These are phyloP conservation scores for Scaptomyza parva DNA, from an alignment of 2,888 invertebrate species.

Conservation along the genomic window DNA sequence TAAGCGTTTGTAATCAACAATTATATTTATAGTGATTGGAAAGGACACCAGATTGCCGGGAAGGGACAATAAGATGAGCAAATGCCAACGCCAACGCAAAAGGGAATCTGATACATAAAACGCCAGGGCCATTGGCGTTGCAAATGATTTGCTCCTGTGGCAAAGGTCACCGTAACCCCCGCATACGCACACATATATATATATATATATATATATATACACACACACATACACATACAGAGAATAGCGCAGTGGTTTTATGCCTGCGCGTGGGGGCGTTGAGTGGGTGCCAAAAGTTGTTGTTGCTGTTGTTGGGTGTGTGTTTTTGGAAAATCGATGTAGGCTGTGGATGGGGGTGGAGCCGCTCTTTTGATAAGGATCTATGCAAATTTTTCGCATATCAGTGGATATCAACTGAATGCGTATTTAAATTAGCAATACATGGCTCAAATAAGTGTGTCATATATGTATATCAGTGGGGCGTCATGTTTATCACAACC, in stretches of 20 bases:
- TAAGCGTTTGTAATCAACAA: constrained; percentile 5
- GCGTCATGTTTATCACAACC: constrained; percentile 54
- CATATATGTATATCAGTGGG: constrained; percentile 23
- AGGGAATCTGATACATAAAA: constrained; percentile 17
- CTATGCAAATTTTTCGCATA: constrained; percentile 34
- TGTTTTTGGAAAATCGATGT: constrained; percentile 53
- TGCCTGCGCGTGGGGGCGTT: constrained; percentile 23
- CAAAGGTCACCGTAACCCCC: constrained; percentile 49
- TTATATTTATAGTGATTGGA: constrained; percentile 12
- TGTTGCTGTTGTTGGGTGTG: constrained; percentile 12
- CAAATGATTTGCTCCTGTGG: constrained; percentile 44
- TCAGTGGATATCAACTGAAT: constrained; percentile 4
- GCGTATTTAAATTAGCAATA: constrained; percentile 7
- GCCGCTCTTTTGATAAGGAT: constrained; percentile 44
- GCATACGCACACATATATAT: background rate
- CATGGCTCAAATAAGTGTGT: constrained; percentile 11
- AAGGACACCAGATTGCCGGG: constrained; percentile 13
- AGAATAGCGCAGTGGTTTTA: background rate
- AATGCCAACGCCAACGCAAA: background rate
- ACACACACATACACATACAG: background rate
- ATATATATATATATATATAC: background rate
- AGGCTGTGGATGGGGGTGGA: constrained; percentile 7
- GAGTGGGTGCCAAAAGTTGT: constrained; percentile 10
- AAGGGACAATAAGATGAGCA: constrained; percentile 2
- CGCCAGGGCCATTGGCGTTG: background rate